A percentile compares a stretch with the other conserved stretches of the same genome.
These are phyloP conservation scores for Pipa parva DNA, from an alignment of 2,113 vertebrate species.

Conservation along the genomic window DNA sequence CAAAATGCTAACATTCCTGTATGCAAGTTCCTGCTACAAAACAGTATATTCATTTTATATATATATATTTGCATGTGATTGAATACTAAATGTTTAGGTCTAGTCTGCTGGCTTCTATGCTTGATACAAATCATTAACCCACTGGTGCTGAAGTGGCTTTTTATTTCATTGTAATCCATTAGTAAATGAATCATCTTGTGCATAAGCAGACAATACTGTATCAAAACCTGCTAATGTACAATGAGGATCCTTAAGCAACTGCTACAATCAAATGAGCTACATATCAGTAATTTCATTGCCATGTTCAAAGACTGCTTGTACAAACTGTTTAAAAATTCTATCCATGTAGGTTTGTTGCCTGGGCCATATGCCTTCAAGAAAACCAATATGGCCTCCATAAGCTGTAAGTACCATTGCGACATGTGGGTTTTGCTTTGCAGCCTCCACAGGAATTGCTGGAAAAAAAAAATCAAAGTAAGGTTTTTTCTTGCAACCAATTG, in stretches of 20 bases:
- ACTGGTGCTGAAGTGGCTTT: conserved; percentile 6
- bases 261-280: conserved; percentile 49
- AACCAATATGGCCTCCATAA: conserved; percentile 93
- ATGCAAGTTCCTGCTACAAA: conserved; percentile 62
- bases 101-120: conserved; percentile 55
- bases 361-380: conserved; percentile 95
- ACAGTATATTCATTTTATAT: conserved; percentile 50
- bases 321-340: conserved; percentile 94
- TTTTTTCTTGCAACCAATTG: no score
- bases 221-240: conserved; percentile 46
- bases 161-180: conserved; percentile 14
- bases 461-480: no score
- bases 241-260: conserved; percentile 28
- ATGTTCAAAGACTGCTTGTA: conserved; percentile 86
- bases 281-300: conserved; percentile 68
- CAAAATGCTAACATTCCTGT: conserved; percentile 56
- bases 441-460: conserved; percentile 88
- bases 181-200: conserved; percentile 46
- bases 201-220: conserved; percentile 55
- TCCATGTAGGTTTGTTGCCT: conserved; percentile 96
- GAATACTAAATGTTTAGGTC: conserved; percentile 54
- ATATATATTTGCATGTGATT: conserved; percentile 54
- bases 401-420: conserved; percentile 90
- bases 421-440: conserved; percentile 93
- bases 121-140: conserved; percentile 48